Conservation (phyloP, 2,797 vertebrate genomes). For the Australoheros facetus region DNA sequence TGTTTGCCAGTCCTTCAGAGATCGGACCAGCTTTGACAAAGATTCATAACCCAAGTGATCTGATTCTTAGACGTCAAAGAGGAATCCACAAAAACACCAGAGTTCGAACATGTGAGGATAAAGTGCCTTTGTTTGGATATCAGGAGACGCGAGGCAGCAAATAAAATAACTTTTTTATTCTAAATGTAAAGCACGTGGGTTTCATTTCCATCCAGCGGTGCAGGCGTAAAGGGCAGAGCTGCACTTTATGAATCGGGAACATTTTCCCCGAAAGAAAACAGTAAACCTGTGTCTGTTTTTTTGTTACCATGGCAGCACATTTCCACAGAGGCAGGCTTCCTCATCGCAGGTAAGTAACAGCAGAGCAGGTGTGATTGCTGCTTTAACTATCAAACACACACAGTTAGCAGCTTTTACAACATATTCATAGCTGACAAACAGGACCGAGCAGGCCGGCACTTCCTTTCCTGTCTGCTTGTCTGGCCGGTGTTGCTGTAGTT, state of each 20-base stretch:
- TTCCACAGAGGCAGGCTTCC: not conserved
- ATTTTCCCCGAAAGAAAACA: not conserved
- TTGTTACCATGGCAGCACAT: not conserved
- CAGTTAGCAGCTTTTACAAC: fast-evolving
- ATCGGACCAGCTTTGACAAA: too few relatives aligned
- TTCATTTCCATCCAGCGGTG: not conserved
- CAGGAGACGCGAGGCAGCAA: not conserved
- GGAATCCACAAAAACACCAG: not conserved
- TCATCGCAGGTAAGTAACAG: not conserved
- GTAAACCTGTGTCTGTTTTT: not conserved
- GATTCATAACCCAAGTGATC: not conserved
- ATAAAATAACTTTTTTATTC: not conserved
- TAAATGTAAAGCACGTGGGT: not conserved
- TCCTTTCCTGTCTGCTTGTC: not conserved
- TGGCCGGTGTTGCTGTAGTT: not conserved
- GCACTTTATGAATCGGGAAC: not conserved
- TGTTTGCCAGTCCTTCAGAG: not conserved
- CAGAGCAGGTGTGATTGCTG: not conserved
- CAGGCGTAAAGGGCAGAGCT: not conserved
- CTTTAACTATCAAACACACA: not conserved
- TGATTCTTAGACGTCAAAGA: not conserved
- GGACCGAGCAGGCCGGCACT: not conserved
- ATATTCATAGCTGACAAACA: not conserved
- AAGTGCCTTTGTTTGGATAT: not conserved
- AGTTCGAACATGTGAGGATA: not conserved